Base-by-base conservation (phyloP, 2,113 vertebrate species). In the Cottus gobio region DNA sequence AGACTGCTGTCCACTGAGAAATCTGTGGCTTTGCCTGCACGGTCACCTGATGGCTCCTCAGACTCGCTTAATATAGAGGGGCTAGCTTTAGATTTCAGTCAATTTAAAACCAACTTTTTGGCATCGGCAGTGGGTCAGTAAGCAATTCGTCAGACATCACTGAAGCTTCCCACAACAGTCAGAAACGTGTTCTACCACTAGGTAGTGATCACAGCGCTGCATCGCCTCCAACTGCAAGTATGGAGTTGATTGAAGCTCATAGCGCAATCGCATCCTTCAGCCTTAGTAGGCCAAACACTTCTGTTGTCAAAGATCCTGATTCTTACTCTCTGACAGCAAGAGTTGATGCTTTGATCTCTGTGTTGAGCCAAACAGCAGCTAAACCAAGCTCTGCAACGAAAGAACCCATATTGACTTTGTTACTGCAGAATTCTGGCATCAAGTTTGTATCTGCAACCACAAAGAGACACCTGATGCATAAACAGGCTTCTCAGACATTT, bases 261-360 rank as follows among this genome's bases (percentile, higher is more conserved):
- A 39, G 28, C 34, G 13, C 66, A 60, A 28, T 52, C 61, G 36
- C 61, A 44, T 28, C 79, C 26, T 68, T 69, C 36, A 68, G 28
- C 16, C 5, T 58, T 26, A 34, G 34, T 6, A 60, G 22, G 34
- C 71, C 30, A 63, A 75, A 46, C n/a, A 48, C 58, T 63, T 70
- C 39, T 10, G 42, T 77, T 75, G 61, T 80, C 42, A 67, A 67
- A 77, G 24, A 65, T 61, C 31, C 63, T 13, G 66, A 72, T 10
- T 61, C 37, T 69, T 36, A 31, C 10, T 22, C 62, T 60, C 42
- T 73, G 63, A 66, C 77, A 46, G 66, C 34, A 36, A 56, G 30
- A 75, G 26, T 22, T 31, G 75, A 60, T 57, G 67, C 83, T 81
- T 84, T 69, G 56, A 85, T 84, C 69, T 77, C 81, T 58, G 26